These are phyloP conservation scores for Chrysochloris asiatica DNA, from an alignment of 2,113 vertebrate species.

Conservation along the genomic window DNA sequence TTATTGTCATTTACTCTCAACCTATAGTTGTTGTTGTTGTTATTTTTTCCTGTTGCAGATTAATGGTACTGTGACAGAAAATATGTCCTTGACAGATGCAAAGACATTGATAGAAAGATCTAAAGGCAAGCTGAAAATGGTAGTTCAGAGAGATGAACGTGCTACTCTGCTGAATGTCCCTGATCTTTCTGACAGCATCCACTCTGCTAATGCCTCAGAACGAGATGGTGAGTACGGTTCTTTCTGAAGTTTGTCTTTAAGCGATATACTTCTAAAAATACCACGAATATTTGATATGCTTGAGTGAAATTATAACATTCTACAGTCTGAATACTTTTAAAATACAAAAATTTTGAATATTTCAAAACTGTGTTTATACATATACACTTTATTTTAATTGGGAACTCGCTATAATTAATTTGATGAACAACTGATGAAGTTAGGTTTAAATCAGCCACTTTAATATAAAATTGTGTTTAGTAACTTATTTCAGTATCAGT, in stretches of 20 bases:
- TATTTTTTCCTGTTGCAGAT: constrained; percentile 89
- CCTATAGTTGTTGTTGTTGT: too few species aligned
- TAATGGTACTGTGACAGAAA: constrained; percentile 99
- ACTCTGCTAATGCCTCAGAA: constrained; percentile 98
- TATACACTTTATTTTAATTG: not conserved
- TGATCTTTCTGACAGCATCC: constrained; percentile 97
- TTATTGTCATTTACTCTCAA: constrained; percentile 49
- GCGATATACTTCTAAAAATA: not conserved
- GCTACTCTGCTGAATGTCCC: constrained; percentile 97
- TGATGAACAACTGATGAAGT: constrained; percentile 5
- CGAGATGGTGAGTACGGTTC: constrained; percentile 91
- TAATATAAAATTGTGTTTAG: constrained; percentile 51
- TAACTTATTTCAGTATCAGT: constrained; percentile 71
- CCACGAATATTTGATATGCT: not conserved
- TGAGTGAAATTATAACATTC: not conserved
- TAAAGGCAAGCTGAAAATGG: constrained; percentile 99
- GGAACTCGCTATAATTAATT: not conserved
- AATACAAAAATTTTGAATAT: not conserved
- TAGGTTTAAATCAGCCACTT: constrained; percentile 56
- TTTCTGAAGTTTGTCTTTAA: not conserved
- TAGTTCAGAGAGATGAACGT: constrained; percentile 97
- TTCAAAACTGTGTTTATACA: not conserved
- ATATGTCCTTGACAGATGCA: constrained; percentile 98
- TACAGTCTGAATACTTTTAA: not conserved
- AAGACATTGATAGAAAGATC: constrained; percentile 99